Evolutionary conservation across 2,797 vertebrate genomes (phyloP).

Genomic region (Pteropus rufus): DNA sequence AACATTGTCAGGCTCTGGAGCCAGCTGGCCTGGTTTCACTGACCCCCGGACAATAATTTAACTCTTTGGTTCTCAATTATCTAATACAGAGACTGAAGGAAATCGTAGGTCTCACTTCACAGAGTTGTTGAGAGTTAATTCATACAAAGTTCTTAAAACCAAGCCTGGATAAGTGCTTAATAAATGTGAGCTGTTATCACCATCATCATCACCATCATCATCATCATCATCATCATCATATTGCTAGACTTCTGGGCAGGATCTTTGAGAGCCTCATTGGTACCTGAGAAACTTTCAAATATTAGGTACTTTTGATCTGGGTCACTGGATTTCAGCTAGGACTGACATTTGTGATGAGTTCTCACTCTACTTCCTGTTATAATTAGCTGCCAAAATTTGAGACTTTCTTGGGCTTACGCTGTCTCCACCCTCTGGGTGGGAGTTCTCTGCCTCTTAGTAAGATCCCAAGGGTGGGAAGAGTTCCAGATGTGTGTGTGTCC

Average conservation of each 20-base stretch:
- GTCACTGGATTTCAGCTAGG: neutral
- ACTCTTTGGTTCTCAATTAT: neutral
- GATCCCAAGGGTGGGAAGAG: accelerated
- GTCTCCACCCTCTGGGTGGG: neutral
- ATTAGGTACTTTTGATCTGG: neutral
- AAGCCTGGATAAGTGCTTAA: neutral
- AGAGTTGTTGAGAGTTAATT: neutral
- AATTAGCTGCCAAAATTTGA: neutral
- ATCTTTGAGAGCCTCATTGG: neutral
- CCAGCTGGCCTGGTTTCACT: neutral
- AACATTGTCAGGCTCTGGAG: neutral
- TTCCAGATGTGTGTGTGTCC: neutral
- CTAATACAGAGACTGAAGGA: neutral
- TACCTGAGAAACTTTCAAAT: neutral
- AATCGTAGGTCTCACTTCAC: neutral
- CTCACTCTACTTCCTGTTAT: neutral
- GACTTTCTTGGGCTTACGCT: neutral
- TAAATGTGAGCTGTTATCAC: neutral
- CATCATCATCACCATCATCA: neutral
- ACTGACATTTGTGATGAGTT: neutral
- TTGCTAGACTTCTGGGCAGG: neutral
- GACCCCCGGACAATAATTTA: neutral
- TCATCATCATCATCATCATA: neutral
- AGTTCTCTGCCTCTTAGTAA: neutral
- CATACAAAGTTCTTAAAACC: neutral